These are phyloP conservation scores for Cenopis cana DNA, from an alignment of 2,888 invertebrate species.

Conservation along the genomic window DNA sequence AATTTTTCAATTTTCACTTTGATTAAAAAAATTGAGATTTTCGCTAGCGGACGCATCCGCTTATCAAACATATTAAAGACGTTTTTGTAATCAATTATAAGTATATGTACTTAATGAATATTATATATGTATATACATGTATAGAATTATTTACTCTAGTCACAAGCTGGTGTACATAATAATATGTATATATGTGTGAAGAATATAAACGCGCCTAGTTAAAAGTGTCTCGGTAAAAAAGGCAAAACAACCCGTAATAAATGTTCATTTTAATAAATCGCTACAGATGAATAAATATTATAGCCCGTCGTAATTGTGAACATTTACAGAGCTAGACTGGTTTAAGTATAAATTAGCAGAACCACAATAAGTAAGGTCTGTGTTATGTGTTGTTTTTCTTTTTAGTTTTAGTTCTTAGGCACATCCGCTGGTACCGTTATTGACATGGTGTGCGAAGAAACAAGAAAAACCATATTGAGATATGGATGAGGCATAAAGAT, in stretches of 20 bases:
- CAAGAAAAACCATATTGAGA: constrained; percentile 5
- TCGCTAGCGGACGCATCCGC: too few species aligned
- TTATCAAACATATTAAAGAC: too few species aligned
- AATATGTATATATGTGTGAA: neutral
- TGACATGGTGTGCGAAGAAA: constrained; percentile 33
- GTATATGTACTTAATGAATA: too few species aligned
- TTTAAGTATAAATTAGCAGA: too few species aligned
- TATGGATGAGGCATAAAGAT: neutral
- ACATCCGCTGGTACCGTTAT: constrained; percentile 58
- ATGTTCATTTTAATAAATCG: constrained; percentile 30
- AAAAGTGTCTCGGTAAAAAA: constrained; percentile 21
- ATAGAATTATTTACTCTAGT: neutral
- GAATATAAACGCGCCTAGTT: constrained; percentile 24
- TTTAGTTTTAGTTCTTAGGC: constrained; percentile 38
- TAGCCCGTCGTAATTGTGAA: constrained; percentile 39
- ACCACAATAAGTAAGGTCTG: constrained; percentile 14
- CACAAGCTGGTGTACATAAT: neutral
- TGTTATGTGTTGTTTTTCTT: neutral
- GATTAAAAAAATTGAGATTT: too few species aligned
- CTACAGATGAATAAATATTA: constrained; percentile 31
- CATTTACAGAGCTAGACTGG: constrained; percentile 21
- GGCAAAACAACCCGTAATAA: neutral
- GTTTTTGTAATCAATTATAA: too few species aligned
- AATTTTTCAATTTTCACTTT: too few species aligned
- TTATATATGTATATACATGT: too few species aligned